A percentile compares a stretch with the other conserved stretches of the same genome.
These are phyloP conservation scores for Pterostichus madidus DNA, from an alignment of 2,888 invertebrate species.

Conservation along the genomic window DNA sequence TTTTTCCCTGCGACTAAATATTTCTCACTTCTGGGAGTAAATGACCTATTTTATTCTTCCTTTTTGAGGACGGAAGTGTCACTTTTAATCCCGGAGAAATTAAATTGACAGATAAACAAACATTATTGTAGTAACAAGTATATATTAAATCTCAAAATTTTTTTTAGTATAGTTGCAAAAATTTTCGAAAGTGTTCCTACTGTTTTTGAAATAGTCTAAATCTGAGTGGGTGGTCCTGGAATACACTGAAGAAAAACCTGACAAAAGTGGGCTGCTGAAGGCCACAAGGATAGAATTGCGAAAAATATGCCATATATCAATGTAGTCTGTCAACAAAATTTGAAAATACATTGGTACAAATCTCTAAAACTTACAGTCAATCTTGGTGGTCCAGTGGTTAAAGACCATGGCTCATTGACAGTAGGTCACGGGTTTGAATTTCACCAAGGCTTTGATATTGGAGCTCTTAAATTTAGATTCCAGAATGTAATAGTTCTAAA, in stretches of 20 bases:
- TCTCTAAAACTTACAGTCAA: neutral
- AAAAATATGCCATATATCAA: constrained; percentile 44
- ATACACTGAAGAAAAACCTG: constrained; percentile 6
- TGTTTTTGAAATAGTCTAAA: neutral
- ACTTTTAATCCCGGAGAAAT: too few relatives aligned
- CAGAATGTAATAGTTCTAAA: too few relatives aligned
- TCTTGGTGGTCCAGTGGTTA: constrained; percentile 32
- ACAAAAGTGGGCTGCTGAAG: constrained; percentile 27
- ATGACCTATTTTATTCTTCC: too few relatives aligned
- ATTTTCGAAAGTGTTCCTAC: neutral
- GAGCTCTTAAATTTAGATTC: neutral
- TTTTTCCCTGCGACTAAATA: too few relatives aligned
- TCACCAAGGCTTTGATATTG: neutral
- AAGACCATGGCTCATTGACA: constrained; percentile 26
- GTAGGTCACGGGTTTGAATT: constrained; percentile 10
- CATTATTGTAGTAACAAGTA: too few relatives aligned
- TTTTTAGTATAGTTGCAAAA: neutral
- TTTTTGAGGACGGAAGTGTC: too few relatives aligned
- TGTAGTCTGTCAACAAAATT: constrained; percentile 23
- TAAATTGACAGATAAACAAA: too few relatives aligned
- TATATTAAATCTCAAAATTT: too few relatives aligned
- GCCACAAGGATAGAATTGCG: constrained; percentile 40
- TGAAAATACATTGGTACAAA: constrained; percentile 12
- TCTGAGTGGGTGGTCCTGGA: constrained; percentile 21
- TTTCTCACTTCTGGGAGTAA: too few relatives aligned